phyloP scores from a whole-genome alignment of 2,888 invertebrate genomes.

The Congeria kusceri region DNA sequence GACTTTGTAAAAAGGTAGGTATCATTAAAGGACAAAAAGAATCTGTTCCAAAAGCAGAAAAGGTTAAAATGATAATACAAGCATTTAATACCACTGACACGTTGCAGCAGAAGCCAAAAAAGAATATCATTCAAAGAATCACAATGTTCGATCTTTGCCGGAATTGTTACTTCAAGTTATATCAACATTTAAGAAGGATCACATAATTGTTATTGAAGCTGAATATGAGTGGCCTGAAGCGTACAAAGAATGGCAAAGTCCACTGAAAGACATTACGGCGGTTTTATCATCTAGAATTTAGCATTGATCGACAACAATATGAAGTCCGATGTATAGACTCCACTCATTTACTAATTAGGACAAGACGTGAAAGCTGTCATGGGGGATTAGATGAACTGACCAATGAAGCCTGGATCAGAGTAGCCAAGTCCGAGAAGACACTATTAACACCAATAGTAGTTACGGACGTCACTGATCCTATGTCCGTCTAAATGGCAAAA shows the following conservation, averaged over 20 bases:
- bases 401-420: not conserved
- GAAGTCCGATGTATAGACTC: not conserved
- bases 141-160: not conserved
- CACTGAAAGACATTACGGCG: not conserved
- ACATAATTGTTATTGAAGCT: not conserved
- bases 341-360: not conserved
- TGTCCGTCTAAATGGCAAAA: conserved; percentile 35
- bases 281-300: not conserved
- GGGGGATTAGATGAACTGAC: not conserved
- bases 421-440: conserved; percentile 8
- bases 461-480: conserved; percentile 36
- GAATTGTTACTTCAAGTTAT: not conserved
- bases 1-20: too few relatives aligned
- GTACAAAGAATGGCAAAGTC: conserved; percentile 7
- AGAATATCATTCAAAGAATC: not conserved
- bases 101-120: not conserved
- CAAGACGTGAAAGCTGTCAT: not conserved
- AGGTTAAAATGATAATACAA: not conserved
- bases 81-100: not conserved
- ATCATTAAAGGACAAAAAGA: too few relatives aligned
- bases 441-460: conserved; percentile 31
- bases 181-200: not conserved
- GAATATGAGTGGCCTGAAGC: not conserved
- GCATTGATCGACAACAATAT: not conserved
- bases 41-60: conserved; percentile 1